Evolutionary conservation across 2,797 vertebrate species (phyloP).

Genomic region (Erpetoichthys calabaricus): DNA sequence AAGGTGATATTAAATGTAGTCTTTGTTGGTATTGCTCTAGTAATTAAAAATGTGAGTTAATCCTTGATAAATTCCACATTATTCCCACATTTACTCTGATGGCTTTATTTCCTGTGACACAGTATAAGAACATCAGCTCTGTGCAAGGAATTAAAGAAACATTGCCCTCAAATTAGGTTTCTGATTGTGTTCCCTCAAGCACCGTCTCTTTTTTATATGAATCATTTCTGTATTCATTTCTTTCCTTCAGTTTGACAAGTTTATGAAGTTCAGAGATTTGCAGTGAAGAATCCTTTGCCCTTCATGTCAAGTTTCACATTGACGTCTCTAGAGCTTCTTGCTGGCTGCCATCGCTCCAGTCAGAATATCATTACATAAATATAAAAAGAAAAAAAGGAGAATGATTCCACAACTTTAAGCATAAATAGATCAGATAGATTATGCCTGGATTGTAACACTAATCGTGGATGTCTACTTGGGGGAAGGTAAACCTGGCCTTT

Average conservation of each 20-base stretch:
- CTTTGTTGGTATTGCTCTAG: no score
- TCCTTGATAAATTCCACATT: neutral
- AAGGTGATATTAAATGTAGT: no score
- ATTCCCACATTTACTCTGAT: neutral
- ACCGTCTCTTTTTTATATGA: neutral
- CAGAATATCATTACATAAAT: neutral
- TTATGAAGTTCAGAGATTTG: neutral
- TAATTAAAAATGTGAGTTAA: no score
- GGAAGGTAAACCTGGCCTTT: no score
- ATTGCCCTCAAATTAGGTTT: neutral
- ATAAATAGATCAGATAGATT: no score
- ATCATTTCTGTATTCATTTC: neutral
- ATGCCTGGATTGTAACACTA: no score
- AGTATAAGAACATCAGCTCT: neutral
- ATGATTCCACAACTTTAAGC: no score
- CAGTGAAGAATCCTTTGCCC: constrained; percentile 1
- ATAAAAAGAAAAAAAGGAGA: no score
- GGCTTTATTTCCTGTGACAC: neutral
- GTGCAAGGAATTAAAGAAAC: neutral
- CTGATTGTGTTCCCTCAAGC: constrained; percentile 1
- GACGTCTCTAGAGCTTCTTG: neutral
- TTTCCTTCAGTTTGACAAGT: neutral
- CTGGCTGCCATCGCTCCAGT: neutral
- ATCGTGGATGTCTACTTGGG: no score
- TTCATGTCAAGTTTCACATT: neutral